Conservation (phyloP, 2,888 invertebrate species). For the Nasonia oneida region DNA sequence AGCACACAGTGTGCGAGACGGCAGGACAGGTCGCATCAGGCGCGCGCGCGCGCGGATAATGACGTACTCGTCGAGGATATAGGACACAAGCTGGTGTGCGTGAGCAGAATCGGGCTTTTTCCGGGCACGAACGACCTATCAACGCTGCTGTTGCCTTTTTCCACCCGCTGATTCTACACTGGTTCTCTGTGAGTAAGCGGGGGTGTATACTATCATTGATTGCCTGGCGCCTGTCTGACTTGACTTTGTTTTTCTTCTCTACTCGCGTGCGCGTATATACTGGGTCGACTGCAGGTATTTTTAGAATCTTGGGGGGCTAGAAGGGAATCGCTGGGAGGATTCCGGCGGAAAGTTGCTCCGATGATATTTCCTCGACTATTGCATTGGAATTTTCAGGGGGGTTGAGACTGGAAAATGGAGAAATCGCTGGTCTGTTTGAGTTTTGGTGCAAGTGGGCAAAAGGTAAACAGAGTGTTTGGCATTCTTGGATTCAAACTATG, state of each 20-base stretch:
- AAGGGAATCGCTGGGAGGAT: neutral
- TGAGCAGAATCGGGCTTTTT: neutral
- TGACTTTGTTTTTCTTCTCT: neutral
- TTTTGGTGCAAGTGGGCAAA: neutral
- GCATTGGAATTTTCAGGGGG: neutral
- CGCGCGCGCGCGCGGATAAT: neutral
- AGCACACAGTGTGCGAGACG: neutral
- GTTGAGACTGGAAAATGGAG: neutral
- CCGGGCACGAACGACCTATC: conserved; percentile 28
- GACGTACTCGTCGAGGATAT: conserved; percentile 10
- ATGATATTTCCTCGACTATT: neutral
- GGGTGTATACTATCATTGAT: conserved; percentile 28
- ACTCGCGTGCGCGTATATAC: neutral
- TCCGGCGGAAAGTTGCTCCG: neutral
- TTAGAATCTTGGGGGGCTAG: conserved; percentile 21
- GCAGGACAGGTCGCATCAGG: neutral
- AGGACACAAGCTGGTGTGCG: conserved; percentile 1
- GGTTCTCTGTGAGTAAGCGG: neutral
- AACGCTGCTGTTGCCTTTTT: neutral
- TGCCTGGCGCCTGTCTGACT: conserved; percentile 26
- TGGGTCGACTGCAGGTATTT: conserved; percentile 3
- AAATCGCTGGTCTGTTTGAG: neutral
- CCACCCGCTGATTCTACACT: conserved; percentile 1
- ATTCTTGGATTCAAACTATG: neutral
- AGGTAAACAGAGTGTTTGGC: neutral